Base-by-base conservation (phyloP, 1,140 invertebrate genomes). In the Formica exsecta region DNA sequence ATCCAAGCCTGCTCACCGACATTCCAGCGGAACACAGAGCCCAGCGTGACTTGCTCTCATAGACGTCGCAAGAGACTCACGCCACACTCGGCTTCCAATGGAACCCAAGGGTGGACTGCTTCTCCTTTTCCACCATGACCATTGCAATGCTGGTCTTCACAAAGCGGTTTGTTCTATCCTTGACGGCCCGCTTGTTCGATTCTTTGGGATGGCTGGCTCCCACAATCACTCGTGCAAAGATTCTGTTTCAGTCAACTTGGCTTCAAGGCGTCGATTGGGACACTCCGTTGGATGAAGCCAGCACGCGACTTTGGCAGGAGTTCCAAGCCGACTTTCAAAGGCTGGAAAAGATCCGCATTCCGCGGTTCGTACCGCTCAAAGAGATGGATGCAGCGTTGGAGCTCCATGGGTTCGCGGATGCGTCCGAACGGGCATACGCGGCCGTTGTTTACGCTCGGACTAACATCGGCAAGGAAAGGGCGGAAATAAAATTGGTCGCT, bases 241-340 rank as follows among this genome's bases (percentile, higher is more conserved):
- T 77, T n/a, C 3, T 54, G 2, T 32, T 85, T 1, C 73, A 85
- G 38, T 3, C 13, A 0, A 62, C 75, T 11, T 85, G 81, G 81
- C 22, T 22, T 22, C 22, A 22, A 22, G 22, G 22, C 22, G 22
- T 22, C 22, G 22, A 22, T 22, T 22, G 22, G 22, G 22, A 22
- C 22, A 22, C 22, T 22, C 22, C 22, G 22, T 22, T 22, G 22
- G 22, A 22, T 22, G 22, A 22, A 0, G 22, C 22, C 22, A 22
- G 22, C 22, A 22, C 22, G 22, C 22, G 22, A 22, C 22, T 22
- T 22, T 22, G 22, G 22, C 22, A 22, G 22, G 22, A 22, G 22
- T 22, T 22, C 22, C 22, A 22, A 22, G 22, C 22, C 22, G 22
- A 22, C 22, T 0, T 22, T 22, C 22, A 22, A 22, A 22, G 22